phyloP scores from a whole-genome alignment of 1,140 invertebrate genomes.

The Heliothis virescens region DNA sequence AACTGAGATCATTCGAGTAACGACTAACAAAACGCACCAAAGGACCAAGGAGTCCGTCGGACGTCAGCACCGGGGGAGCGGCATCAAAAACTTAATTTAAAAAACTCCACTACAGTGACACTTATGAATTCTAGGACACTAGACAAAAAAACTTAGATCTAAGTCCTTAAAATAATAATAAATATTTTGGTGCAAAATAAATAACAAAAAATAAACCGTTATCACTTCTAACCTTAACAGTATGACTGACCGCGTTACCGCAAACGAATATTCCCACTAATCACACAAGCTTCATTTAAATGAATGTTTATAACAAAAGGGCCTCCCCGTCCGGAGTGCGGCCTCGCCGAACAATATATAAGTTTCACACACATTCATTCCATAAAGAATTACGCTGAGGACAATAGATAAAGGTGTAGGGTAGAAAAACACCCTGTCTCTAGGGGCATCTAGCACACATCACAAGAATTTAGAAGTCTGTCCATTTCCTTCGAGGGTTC shows the following conservation, averaged over 20 bases:
- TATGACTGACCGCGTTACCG: slow-evolving; percentile 76
- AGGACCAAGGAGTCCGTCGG: slow-evolving; percentile 53
- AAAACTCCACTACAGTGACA: slow-evolving; percentile 82
- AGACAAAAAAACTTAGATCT: slow-evolving; percentile 82
- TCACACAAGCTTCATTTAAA: slow-evolving; percentile 81
- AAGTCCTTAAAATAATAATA: slow-evolving; percentile 78
- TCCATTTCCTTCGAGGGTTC: slow-evolving; percentile 39
- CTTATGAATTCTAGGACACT: slow-evolving; percentile 82
- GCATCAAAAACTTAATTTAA: slow-evolving; percentile 82
- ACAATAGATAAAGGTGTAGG: slow-evolving; percentile 72
- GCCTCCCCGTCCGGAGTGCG: slow-evolving; percentile 62
- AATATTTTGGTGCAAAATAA: slow-evolving; percentile 84
- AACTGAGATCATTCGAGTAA: slow-evolving; percentile 70
- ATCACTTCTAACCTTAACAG: slow-evolving; percentile 72
- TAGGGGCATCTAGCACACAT: slow-evolving; percentile 76
- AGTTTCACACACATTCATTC: slow-evolving; percentile 78
- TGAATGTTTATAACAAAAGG: slow-evolving; percentile 60
- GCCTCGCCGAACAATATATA: slow-evolving; percentile 40
- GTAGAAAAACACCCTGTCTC: slow-evolving; percentile 63
- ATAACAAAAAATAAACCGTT: slow-evolving; percentile 73
- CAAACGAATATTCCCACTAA: slow-evolving; percentile 76
- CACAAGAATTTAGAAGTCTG: slow-evolving; percentile 62
- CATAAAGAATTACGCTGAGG: slow-evolving; percentile 79
- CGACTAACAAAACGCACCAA: slow-evolving; percentile 55
- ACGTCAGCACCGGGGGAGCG: slow-evolving; percentile 68